Evolutionary conservation across 1,140 invertebrate genomes (phyloP), one percentile per base, ranked within the genome.

Genomic region (Trinorchestia longiramus): DNA sequence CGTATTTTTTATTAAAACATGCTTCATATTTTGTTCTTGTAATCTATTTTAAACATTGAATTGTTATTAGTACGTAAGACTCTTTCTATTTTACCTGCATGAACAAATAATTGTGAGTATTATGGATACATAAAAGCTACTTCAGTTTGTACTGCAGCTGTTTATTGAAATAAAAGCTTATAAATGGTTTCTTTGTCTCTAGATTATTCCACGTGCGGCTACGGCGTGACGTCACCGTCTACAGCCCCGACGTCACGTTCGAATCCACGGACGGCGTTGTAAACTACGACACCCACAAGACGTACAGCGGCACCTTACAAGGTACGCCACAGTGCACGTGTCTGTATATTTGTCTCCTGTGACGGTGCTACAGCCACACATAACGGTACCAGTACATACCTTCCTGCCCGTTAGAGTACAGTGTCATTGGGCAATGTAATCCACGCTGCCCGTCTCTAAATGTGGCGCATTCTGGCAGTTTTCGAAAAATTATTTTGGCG

Each of bases 141-240:
- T 53, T 19, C 47, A 53, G 19, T 53, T 53, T 19, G 62, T 77
- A 11, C 3, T 77, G 1, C 8, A 23, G 36, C 62, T 77, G 62
- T 3, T 36, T 36, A 77, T 36, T 77, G 62, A 77, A 77, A 77
- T 36, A 19, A 77, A 36, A 77, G 15, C 11, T 23, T 36, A 77
- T 3, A 28, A 77, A 36, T 77, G 11, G 1, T 77, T 77, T 28
- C 62, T 1, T 77, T 77, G 11, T 77, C 62, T 77, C 28, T 98
- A 99, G 98, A 97, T 97, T 98, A 95, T 99, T 99, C 98, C 98
- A 98, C 95, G 97, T 99, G 97, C 97, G 98, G 96, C 98, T 99
- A 97, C 98, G 98, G 96, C 98, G 98, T 45, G 98, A 99, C 97
- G 97, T 97, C 96, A 98, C 97, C 95, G 97, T 99, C 96, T 99